phyloP scores from a whole-genome alignment of 2,113 vertebrate genomes.

The Macroglossus sobrinus region DNA sequence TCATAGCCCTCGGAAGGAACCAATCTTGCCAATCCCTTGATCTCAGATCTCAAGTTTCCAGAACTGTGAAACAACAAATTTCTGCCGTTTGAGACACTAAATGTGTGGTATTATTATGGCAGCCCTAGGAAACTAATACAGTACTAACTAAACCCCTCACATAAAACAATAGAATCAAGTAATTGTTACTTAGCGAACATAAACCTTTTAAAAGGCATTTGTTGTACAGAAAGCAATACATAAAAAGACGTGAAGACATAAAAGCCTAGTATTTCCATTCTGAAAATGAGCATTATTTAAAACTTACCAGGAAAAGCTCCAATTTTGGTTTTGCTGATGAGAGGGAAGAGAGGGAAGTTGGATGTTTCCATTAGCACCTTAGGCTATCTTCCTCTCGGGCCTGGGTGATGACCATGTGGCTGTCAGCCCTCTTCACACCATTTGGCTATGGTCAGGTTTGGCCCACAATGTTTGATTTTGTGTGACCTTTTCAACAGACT shows the following conservation, averaged over 20 bases:
- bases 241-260: not conserved
- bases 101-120: not conserved
- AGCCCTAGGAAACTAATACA: not conserved
- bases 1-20: not conserved
- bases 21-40: not conserved
- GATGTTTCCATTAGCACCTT: slow-evolving; percentile 61
- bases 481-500: slow-evolving; percentile 66
- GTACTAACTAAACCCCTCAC: not conserved
- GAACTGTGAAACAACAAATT: not conserved
- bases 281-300: slow-evolving; percentile 1
- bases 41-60: not conserved
- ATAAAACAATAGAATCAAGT: not conserved
- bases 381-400: not conserved
- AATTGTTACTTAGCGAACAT: not conserved
- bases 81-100: not conserved
- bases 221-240: not conserved
- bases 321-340: slow-evolving; percentile 24
- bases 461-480: slow-evolving; percentile 27
- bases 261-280: not conserved
- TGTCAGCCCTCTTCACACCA: slow-evolving; percentile 47
- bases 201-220: not conserved
- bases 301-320: not conserved
- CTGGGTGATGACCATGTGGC: slow-evolving; percentile 4
- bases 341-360: slow-evolving; percentile 19
- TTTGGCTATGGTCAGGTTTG: slow-evolving; percentile 56